A percentile compares a stretch with the other conserved stretches of the same genome.
phyloP scores from a whole-genome alignment of 2,797 vertebrate species.

The Gobionotothen gibberifrons region DNA sequence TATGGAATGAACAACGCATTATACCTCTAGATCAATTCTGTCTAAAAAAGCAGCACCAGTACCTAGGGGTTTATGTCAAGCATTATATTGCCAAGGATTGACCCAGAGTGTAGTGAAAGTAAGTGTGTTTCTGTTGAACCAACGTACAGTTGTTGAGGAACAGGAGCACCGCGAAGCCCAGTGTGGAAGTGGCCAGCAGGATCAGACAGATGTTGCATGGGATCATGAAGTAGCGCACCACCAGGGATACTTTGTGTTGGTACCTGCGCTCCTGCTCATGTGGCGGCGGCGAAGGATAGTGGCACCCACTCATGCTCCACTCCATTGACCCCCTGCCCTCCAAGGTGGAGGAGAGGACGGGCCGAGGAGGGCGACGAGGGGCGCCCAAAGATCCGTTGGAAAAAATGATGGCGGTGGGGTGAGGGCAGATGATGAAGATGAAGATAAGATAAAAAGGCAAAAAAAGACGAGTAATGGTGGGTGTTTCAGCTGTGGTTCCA shows the following conservation, averaged over 20 bases:
- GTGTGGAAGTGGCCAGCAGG: constrained; percentile 93
- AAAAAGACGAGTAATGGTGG: constrained; percentile 41
- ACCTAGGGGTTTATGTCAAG: not conserved
- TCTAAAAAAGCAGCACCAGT: not conserved
- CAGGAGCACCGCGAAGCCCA: constrained; percentile 95
- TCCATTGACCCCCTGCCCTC: constrained; percentile 80
- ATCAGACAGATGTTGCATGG: constrained; percentile 99
- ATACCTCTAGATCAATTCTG: not conserved
- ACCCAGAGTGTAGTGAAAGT: constrained; percentile 1
- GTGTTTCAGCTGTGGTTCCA: constrained; percentile 74
- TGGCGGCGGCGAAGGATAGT: constrained; percentile 83
- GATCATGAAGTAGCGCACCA: constrained; percentile 97
- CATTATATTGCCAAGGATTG: not conserved
- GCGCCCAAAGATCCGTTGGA: constrained; percentile 76
- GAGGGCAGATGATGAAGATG: constrained; percentile 40
- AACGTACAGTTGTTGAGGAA: constrained; percentile 99
- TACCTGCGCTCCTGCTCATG: constrained; percentile 90
- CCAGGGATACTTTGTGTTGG: constrained; percentile 95
- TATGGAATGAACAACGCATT: not conserved
- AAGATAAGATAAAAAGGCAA: constrained; percentile 33
- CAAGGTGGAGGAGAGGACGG: constrained; percentile 69
- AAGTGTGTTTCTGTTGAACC: constrained; percentile 24
- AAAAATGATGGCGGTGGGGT: constrained; percentile 73
- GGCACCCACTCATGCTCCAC: constrained; percentile 90
- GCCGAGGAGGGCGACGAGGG: constrained; percentile 73